These are phyloP conservation scores for Alectoris magna DNA, from an alignment of 2,797 vertebrate species.

Conservation along the genomic window DNA sequence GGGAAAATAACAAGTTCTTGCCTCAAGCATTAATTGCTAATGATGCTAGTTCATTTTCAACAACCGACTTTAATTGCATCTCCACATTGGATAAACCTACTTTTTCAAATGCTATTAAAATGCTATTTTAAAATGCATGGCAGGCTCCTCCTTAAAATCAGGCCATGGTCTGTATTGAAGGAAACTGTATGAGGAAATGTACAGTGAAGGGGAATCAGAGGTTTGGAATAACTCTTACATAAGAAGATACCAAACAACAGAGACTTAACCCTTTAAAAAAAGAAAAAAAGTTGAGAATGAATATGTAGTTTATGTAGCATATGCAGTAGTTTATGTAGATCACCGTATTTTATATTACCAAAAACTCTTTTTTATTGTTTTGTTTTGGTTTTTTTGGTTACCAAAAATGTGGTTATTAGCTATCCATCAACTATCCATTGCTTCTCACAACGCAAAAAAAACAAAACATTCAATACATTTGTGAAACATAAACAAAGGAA, in stretches of 20 bases:
- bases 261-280: not conserved
- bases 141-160: constrained; percentile 8
- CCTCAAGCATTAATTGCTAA: not conserved
- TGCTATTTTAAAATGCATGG: not conserved
- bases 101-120: not conserved
- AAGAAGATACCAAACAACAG: not conserved
- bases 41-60: not conserved
- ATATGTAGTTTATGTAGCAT: not conserved
- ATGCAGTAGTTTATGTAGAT: not conserved
- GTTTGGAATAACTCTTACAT: not conserved
- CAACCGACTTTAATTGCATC: not conserved
- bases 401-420: not conserved
- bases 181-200: not conserved
- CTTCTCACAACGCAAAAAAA: not conserved
- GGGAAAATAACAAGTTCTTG: not conserved
- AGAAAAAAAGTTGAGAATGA: not conserved
- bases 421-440: not conserved
- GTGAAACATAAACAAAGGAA: not conserved
- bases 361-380: not conserved
- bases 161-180: not conserved
- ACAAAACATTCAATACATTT: not conserved
- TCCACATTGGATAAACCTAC: not conserved
- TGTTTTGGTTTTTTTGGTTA: not conserved
- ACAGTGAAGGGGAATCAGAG: not conserved
- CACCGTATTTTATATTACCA: not conserved